Conservation (phyloP, 2,113 vertebrate genomes). For the Istiophorus platypterus region DNA sequence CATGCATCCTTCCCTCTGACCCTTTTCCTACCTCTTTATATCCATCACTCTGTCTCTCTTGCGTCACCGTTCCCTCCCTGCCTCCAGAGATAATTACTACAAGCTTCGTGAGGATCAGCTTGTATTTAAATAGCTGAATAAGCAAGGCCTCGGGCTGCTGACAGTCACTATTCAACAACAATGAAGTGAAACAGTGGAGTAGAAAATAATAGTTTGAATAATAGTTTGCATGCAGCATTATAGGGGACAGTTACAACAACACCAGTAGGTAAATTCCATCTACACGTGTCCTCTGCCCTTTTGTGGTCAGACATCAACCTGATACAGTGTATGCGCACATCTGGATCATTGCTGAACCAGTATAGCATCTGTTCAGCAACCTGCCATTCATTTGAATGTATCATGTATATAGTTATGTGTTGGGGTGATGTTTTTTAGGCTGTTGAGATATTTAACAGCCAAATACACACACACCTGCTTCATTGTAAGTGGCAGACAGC, state of each 20-base stretch:
- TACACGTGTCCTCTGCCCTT: constrained; percentile 17
- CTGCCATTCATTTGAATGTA: no score
- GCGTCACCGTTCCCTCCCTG: constrained; percentile 26
- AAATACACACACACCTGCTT: constrained; percentile 89
- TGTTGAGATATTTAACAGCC: neutral
- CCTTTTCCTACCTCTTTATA: constrained; percentile 51
- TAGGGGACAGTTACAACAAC: constrained; percentile 34
- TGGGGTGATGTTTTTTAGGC: neutral
- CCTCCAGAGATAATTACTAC: constrained; percentile 79
- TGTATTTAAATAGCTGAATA: constrained; percentile 84
- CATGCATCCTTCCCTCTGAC: constrained; percentile 49
- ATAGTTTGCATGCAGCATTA: constrained; percentile 40
- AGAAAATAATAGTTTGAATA: constrained; percentile 63
- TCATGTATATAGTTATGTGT: neutral
- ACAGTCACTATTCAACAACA: constrained; percentile 68
- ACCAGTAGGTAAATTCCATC: neutral
- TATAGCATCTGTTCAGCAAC: neutral
- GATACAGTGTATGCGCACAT: neutral
- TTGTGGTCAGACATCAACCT: constrained; percentile 16
- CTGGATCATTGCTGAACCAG: neutral
- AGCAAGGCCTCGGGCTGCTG: constrained; percentile 71
- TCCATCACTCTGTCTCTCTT: constrained; percentile 47
- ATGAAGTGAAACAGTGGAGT: constrained; percentile 50
- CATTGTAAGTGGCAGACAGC: constrained; percentile 92
- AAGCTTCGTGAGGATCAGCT: constrained; percentile 77